Base-by-base conservation (phyloP, 2,888 invertebrate genomes). In the Metacarcinus magister region DNA sequence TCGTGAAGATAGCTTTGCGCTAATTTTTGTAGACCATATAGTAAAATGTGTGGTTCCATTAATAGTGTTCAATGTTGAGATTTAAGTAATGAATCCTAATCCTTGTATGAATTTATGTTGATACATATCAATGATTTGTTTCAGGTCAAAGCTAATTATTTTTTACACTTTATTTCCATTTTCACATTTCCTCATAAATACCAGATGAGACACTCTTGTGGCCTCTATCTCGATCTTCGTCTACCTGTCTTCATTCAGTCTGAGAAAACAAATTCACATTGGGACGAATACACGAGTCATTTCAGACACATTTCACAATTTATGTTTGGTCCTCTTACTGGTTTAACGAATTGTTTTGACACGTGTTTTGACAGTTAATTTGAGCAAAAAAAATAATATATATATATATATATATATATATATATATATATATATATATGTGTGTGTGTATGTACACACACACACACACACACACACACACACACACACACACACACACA, bases 401-500 rank as follows among this genome's bases (percentile, higher is more conserved):
- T 92, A 92, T 92, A 44, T 92, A 92, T 92, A 92, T 92, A 92
- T 92, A 92, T 92, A 92, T 92, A 92, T 92, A 92, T 92, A 92
- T 92, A 92, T 92, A 92, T 92, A 92, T 92, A 92, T 92, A 92
- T 92, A 92, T 92, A 92, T 92, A 92, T 92, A 92, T 92, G 46
- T 92, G 46, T 92, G 46, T 92, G 46, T 92, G 46, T 92, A 92
- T 92, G 46, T 92, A 92, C 46, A 92, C 46, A 92, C 48, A 46
- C 39, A 46, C n/a, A 46, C 48, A 23, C 48, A 92, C n/a, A n/a
- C n/a, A n/a, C n/a, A n/a, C n/a, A n/a, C n/a, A n/a, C n/a, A n/a
- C n/a, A n/a, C n/a, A n/a, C n/a, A n/a, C n/a, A n/a, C n/a, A n/a
- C n/a, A n/a, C n/a, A n/a, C n/a, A n/a, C n/a, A n/a, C n/a, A n/a